A percentile compares a stretch with the other conserved stretches of the same genome.
phyloP scores from a whole-genome alignment of 2,797 vertebrate genomes.

The Numenius phaeopus region DNA sequence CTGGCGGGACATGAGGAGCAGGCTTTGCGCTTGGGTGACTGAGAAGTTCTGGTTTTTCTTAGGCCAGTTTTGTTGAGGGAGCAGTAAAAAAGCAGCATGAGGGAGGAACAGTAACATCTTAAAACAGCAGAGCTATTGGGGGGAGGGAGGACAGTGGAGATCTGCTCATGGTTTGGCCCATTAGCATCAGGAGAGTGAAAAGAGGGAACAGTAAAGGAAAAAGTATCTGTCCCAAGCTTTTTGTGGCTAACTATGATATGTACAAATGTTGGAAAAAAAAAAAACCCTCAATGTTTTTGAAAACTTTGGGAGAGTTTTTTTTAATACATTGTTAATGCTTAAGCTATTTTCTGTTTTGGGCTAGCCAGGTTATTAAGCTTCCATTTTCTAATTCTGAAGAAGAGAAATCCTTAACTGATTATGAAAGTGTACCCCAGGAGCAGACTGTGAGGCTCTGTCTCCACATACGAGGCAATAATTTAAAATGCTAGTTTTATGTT shows the following conservation, averaged over 20 bases:
- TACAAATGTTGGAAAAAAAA: neutral
- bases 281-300: neutral
- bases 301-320: neutral
- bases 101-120: neutral
- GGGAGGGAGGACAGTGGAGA: neutral
- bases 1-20: neutral
- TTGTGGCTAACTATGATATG: neutral
- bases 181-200: neutral
- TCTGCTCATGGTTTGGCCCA: neutral
- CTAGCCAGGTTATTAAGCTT: neutral
- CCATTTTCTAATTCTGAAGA: neutral
- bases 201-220: neutral
- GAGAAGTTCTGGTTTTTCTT: neutral
- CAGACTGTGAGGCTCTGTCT: neutral
- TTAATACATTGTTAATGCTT: neutral
- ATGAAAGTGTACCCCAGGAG: neutral
- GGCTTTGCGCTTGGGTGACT: accelerated
- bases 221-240: neutral
- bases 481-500: neutral
- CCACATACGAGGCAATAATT: neutral
- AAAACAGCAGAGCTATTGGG: neutral
- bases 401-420: neutral
- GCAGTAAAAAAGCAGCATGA: neutral
- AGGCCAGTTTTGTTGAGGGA: neutral
- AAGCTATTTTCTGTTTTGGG: neutral